Evolutionary conservation across 2,888 invertebrate species (phyloP).

Genomic region (Lasioglossum calceatum): DNA sequence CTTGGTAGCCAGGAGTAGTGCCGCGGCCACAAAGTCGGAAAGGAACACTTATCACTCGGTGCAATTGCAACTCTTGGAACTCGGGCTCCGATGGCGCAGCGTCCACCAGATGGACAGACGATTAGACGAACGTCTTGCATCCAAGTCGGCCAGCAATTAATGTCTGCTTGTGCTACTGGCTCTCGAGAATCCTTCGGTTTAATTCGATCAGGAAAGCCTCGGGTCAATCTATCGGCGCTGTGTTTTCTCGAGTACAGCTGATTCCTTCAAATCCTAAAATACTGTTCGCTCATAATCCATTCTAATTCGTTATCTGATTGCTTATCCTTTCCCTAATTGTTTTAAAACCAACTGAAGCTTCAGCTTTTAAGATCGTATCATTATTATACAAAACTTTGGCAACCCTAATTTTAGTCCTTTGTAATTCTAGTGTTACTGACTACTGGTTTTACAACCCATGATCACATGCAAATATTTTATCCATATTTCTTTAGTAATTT

Average conservation of each 20-base stretch:
- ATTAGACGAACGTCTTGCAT: conserved; percentile 59
- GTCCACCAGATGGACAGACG: conserved; percentile 58
- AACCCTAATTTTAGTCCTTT: too few relatives aligned
- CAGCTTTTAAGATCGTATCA: too few relatives aligned
- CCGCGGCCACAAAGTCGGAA: conserved; percentile 56
- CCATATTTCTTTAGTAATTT: too few relatives aligned
- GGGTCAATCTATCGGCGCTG: not conserved
- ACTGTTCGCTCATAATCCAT: too few relatives aligned
- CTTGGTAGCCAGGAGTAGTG: conserved; percentile 49
- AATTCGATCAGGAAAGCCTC: conserved; percentile 19
- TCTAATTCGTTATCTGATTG: too few relatives aligned
- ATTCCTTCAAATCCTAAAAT: not conserved
- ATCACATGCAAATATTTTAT: too few relatives aligned
- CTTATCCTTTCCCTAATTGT: too few relatives aligned
- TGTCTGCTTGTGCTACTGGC: conserved; percentile 34
- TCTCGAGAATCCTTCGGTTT: conserved; percentile 40
- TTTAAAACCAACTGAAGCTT: too few relatives aligned
- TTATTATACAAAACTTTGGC: too few relatives aligned
- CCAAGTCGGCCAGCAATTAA: conserved; percentile 60
- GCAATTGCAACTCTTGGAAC: conserved; percentile 49
- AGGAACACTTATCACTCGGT: conserved; percentile 65
- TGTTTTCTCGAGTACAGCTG: not conserved
- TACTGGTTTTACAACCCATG: too few relatives aligned
- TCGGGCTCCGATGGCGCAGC: conserved; percentile 43
- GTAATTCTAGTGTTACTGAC: too few relatives aligned